Evolutionary conservation across 2,888 invertebrate genomes (phyloP).

Genomic region (Xestoiulus laeticollis): DNA sequence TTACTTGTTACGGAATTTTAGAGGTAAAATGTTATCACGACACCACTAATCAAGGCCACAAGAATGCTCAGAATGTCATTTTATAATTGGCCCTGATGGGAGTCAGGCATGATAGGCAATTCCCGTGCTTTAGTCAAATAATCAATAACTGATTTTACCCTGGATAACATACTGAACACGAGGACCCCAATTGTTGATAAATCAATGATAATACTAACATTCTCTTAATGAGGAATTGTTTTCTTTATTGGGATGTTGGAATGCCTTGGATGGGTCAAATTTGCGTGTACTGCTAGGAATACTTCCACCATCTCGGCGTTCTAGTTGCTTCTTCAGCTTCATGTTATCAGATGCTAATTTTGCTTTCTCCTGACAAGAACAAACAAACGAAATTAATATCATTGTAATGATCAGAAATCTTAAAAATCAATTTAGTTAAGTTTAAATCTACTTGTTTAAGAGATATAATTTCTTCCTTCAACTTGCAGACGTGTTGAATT

Average conservation of each 20-base stretch:
- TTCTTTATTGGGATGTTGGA: constrained; percentile 57
- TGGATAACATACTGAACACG: too few species aligned
- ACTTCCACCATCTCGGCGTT: constrained; percentile 59
- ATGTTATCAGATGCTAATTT: constrained; percentile 58
- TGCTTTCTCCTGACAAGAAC: constrained; percentile 59
- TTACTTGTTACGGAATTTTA: too few species aligned
- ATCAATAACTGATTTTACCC: too few species aligned
- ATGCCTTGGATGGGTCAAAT: constrained; percentile 61
- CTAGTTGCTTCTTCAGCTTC: constrained; percentile 59
- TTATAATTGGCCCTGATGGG: too few species aligned
- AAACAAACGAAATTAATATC: neutral
- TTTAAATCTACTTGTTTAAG: constrained; percentile 60
- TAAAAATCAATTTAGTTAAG: neutral
- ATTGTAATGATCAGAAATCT: neutral
- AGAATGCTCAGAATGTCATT: too few species aligned
- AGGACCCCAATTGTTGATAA: too few species aligned
- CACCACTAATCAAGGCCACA: too few species aligned
- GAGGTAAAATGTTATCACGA: too few species aligned
- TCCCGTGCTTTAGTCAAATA: too few species aligned
- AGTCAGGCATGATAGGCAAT: too few species aligned
- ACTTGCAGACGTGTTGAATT: constrained; percentile 68
- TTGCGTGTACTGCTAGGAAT: constrained; percentile 55
- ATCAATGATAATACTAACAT: neutral
- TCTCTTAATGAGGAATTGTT: constrained; percentile 51
- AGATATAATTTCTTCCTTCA: constrained; percentile 63